These are phyloP conservation scores for Nebria salina DNA, from an alignment of 2,888 invertebrate genomes.

Conservation along the genomic window DNA sequence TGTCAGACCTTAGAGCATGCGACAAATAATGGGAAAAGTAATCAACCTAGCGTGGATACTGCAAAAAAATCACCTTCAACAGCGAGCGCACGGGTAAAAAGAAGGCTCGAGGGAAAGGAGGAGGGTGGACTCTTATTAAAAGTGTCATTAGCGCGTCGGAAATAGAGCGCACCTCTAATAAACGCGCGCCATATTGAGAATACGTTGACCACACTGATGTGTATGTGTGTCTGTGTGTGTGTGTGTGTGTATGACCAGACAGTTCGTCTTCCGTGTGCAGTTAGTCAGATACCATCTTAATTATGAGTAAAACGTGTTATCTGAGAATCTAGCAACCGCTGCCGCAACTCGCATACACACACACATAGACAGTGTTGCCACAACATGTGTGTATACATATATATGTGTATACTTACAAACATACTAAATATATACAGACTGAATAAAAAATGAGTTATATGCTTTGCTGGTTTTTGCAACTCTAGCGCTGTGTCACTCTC, in stretches of 20 bases:
- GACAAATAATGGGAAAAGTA: constrained; percentile 14
- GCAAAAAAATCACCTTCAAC: neutral
- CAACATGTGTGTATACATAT: constrained; percentile 15
- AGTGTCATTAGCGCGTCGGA: constrained; percentile 34
- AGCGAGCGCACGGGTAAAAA: neutral
- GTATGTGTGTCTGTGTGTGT: constrained; percentile 17
- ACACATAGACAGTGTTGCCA: constrained; percentile 20
- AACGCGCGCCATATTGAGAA: constrained; percentile 41
- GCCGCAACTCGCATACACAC: constrained; percentile 27
- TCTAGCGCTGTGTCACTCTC: neutral
- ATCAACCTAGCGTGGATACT: neutral
- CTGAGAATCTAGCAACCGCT: constrained; percentile 50
- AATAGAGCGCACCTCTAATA: neutral
- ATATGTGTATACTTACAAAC: constrained; percentile 3
- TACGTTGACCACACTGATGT: constrained; percentile 31
- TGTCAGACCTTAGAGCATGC: neutral
- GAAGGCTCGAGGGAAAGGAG: neutral
- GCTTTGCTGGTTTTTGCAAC: neutral
- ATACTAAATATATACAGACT: neutral
- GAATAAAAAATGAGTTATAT: neutral
- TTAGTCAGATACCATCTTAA: constrained; percentile 61
- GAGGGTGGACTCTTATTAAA: constrained; percentile 23
- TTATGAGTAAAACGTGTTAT: constrained; percentile 64
- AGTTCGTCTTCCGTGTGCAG: constrained; percentile 46
- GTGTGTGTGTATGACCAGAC: constrained; percentile 35